Evolutionary conservation across 2,888 invertebrate species (phyloP).

Genomic region (Proisotoma minuta): DNA sequence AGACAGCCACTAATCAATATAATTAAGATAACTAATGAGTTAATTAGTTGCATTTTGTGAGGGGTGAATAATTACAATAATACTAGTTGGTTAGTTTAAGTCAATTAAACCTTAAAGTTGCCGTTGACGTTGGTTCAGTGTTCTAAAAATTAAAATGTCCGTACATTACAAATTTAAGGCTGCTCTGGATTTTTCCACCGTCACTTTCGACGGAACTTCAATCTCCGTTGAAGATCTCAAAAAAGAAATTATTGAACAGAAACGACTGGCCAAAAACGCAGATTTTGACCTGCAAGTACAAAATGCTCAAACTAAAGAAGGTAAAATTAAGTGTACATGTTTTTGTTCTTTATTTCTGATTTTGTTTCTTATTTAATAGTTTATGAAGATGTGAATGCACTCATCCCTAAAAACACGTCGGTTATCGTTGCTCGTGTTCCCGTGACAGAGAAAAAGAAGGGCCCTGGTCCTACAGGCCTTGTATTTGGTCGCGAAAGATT

Average conservation of each 20-base stretch:
- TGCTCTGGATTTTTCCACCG: slow-evolving; percentile 89
- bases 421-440: slow-evolving; percentile 91
- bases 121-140: no score
- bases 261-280: slow-evolving; percentile 84
- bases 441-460: slow-evolving; percentile 64
- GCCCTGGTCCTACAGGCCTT: slow-evolving; percentile 48
- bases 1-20: no score
- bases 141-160: slow-evolving; percentile 67
- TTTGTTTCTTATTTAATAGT: slow-evolving; percentile 56
- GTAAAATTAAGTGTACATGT: slow-evolving; percentile 55
- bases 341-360: background rate
- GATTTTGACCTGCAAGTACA: slow-evolving; percentile 95
- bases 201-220: slow-evolving; percentile 94
- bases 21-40: background rate
- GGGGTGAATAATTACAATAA: background rate
- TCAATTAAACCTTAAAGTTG: no score
- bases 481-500: slow-evolving; percentile 21
- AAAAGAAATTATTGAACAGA: slow-evolving; percentile 89
- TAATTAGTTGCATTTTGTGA: background rate
- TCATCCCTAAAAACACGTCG: slow-evolving; percentile 97
- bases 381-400: slow-evolving; percentile 80
- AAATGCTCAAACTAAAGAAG: slow-evolving; percentile 95
- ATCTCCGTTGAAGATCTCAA: slow-evolving; percentile 94
- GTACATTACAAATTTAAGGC: slow-evolving; percentile 99
- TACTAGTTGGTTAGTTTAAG: no score